Base-by-base conservation (phyloP, 2,113 vertebrate genomes). In the Chunga burmeisteri region DNA sequence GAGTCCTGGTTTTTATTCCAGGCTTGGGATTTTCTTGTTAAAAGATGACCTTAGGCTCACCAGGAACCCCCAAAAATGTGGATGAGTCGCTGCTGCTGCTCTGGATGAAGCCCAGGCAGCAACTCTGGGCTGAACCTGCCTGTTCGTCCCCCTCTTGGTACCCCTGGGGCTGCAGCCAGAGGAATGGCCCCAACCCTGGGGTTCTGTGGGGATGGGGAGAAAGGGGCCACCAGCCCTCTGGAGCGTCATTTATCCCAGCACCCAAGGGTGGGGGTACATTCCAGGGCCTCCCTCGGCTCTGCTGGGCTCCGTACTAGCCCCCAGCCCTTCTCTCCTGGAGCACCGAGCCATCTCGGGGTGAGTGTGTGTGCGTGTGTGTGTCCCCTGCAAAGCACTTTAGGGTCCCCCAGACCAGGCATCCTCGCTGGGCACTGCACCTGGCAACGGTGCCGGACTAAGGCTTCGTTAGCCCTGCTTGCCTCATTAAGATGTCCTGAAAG, bases 321-420 rank as follows among this genome's bases (percentile, higher is more conserved):
- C 30, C 47, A 52, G 29, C 68, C 44, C 52, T 27, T 88, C 46
- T 42, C 19, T 73, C 22, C 34, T 50, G 73, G 75, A 83, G 67
- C 68, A 52, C 16, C 0, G 3, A 55, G 55, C 55, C 30, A 9
- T 18, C 61, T 55, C 1, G 25, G 74, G 65, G 62, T 9, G 16
- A 2, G 3, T 2, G 16, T 13, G 3, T 20, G 30, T 13, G 20
- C 52, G 26, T 34, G 19, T 40, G 38, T 21, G 32, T 70, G 42
- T 88, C 70, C 81, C 68, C 56, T 83, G 83, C 86, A 94, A 91
- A 96, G 96, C 96, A 95, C 95, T 97, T 96, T 95, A 92, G 78
- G 75, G 80, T 86, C 62, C 62, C 38, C 36, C 71, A 61, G 66
- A 29, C 25, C 53, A 34, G 84, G 71, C 2, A 36, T 89, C 91